Conservation (phyloP, 1,140 invertebrate species). For the Halyomorpha halys region DNA sequence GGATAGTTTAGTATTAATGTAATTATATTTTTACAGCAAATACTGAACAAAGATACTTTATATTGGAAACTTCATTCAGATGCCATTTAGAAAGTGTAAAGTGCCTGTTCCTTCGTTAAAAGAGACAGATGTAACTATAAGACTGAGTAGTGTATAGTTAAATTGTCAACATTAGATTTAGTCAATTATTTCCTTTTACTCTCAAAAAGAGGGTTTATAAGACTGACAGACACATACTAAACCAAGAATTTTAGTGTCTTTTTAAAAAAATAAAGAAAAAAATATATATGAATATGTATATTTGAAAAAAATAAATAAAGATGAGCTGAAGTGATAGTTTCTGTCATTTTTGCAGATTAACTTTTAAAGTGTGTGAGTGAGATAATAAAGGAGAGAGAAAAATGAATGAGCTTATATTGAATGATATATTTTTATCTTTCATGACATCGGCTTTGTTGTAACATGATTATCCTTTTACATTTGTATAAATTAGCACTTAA, state of each 20-base stretch:
- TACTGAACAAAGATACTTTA: no score
- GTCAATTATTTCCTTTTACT: constrained; percentile 21
- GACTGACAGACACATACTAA: constrained; percentile 18
- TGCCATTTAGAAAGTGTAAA: neutral
- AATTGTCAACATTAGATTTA: constrained; percentile 19
- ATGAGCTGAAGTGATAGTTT: neutral
- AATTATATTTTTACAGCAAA: no score
- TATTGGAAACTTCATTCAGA: constrained; percentile 2
- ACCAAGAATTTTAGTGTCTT: neutral
- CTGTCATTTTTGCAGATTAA: neutral
- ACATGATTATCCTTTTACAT: neutral
- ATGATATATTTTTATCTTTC: neutral
- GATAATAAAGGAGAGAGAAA: constrained; percentile 8
- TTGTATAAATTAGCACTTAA: constrained; percentile 9
- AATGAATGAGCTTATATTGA: neutral
- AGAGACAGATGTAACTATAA: constrained; percentile 23
- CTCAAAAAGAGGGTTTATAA: constrained; percentile 17
- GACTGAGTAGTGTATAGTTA: constrained; percentile 25
- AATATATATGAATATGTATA: neutral
- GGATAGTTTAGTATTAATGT: no score
- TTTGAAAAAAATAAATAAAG: neutral
- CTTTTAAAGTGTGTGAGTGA: neutral
- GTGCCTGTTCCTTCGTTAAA: constrained; percentile 20
- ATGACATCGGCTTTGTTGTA: neutral
- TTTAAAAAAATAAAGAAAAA: neutral